Conservation (phyloP, 2,113 vertebrate species). For the Psammodynastes pulverulentus region DNA sequence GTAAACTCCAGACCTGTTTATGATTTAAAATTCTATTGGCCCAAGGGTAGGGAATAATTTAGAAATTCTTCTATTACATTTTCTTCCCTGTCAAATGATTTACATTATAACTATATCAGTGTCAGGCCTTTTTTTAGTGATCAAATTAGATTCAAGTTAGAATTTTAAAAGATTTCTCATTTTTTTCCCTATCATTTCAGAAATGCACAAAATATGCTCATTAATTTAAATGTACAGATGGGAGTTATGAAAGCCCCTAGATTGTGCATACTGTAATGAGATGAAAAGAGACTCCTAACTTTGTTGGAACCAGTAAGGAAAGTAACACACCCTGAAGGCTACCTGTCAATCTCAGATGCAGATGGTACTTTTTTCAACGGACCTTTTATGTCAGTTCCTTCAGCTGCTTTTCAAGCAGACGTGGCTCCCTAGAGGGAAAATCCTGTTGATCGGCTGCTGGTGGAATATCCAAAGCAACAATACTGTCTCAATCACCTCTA, state of each 20-base stretch:
- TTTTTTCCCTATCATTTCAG: conserved; percentile 22
- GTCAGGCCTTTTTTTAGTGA: not conserved
- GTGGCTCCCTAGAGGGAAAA: conserved; percentile 50
- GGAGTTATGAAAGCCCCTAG: conserved; percentile 48
- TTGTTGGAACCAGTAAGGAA: conserved; percentile 46
- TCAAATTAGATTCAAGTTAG: not conserved
- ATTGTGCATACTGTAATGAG: conserved; percentile 28
- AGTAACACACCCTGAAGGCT: conserved; percentile 61
- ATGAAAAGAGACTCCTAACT: conserved; percentile 50
- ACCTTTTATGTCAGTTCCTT: conserved; percentile 63
- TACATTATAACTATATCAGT: not conserved
- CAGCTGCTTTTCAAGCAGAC: conserved; percentile 64
- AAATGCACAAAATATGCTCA: conserved; percentile 41
- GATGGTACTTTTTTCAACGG: conserved; percentile 63
- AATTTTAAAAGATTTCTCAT: not conserved
- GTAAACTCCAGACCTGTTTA: not conserved
- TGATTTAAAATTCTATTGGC: not conserved
- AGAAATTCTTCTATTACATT: not conserved
- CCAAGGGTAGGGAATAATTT: not conserved
- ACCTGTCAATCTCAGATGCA: conserved; percentile 64
- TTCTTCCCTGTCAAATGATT: not conserved
- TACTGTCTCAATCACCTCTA: conserved; percentile 37
- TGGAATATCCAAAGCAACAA: conserved; percentile 50
- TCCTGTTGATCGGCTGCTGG: conserved; percentile 63
- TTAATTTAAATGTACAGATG: conserved; percentile 42